Conservation (phyloP, 1,140 invertebrate species). For the Gonatopus flavifemur region DNA sequence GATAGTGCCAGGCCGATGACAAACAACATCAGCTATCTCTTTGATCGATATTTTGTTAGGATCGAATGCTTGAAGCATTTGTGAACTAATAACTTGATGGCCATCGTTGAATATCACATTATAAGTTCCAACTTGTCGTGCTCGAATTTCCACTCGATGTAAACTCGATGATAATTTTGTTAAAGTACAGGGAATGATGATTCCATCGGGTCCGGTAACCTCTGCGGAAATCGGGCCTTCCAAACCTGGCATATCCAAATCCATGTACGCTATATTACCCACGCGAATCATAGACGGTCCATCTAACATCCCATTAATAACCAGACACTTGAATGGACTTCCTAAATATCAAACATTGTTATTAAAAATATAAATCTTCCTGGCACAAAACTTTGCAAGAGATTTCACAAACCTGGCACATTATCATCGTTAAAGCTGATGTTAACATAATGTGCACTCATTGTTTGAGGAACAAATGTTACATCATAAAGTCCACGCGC, state of each 20-base stretch:
- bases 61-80: constrained; percentile 83
- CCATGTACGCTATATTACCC: constrained; percentile 60
- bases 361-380: not conserved
- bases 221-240: constrained; percentile 50
- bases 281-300: constrained; percentile 56
- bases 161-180: constrained; percentile 57
- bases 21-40: constrained; percentile 77
- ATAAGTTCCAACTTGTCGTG: constrained; percentile 65
- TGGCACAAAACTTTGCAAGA: constrained; percentile 1
- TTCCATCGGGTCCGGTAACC: constrained; percentile 62
- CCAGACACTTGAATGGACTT: constrained; percentile 80
- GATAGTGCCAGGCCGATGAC: constrained; percentile 80
- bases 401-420: constrained; percentile 66
- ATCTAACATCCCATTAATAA: constrained; percentile 55
- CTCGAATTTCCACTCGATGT: constrained; percentile 62
- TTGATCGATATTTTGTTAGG: constrained; percentile 77
- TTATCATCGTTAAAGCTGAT: constrained; percentile 96
- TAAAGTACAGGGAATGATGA: constrained; percentile 59
- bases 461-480: constrained; percentile 90
- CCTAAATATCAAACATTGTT: constrained; percentile 55
- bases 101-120: constrained; percentile 62
- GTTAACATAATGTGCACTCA: constrained; percentile 89
- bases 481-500: constrained; percentile 94
- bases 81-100: constrained; percentile 61
- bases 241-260: constrained; percentile 55